Evolutionary conservation across 2,888 invertebrate genomes (phyloP), one percentile per base, ranked within the genome.

Genomic region (Neuroscelio doddi): DNA sequence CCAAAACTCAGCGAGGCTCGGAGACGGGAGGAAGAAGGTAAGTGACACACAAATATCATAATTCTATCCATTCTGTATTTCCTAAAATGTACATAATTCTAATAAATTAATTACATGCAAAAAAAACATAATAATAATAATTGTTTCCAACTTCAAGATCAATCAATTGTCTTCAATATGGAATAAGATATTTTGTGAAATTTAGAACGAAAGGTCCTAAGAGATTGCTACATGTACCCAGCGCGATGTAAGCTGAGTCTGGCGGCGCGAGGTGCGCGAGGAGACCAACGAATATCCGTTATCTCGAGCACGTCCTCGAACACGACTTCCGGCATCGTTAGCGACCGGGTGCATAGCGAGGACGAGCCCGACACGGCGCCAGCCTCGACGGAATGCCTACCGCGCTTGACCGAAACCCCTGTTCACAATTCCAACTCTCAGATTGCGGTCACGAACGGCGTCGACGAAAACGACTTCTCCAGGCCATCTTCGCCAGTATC

Each of bases 251-350:
- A 82, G 70, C 86, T 90, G 38, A 89, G 89, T 77, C 82, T 89
- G 73, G 88, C 90, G 68, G 84, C 86, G 53, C 89, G 89, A 75
- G 89, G 89, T 72, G 90, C 88, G 74, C 90, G 91, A 79, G 90
- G 87, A 67, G 93, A 94, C 84, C 94, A 94, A 84, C 89, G 95
- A 75, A 93, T 93, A 81, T 95, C 95, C 53, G 92, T 97, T 24
- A 95, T 97, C 80, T 95, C 95, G 61, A 94, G 93, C 77, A 94
- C 96, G 34, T 96, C 96, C 77, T 97, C 96, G n/a, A 97, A 96
- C 81, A 97, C 97, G 32, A 97, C 97, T 16, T 97, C 96, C 24
- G 97, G 97, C 59, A 96, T 97, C 74, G 96, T 97, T 39, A 96
- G 97, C 83, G 97, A 97, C 84, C 90, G 96, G 72, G 95, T 96